Base-by-base conservation (phyloP, 2,888 invertebrate species). In the Leptopilina drosophilae region DNA sequence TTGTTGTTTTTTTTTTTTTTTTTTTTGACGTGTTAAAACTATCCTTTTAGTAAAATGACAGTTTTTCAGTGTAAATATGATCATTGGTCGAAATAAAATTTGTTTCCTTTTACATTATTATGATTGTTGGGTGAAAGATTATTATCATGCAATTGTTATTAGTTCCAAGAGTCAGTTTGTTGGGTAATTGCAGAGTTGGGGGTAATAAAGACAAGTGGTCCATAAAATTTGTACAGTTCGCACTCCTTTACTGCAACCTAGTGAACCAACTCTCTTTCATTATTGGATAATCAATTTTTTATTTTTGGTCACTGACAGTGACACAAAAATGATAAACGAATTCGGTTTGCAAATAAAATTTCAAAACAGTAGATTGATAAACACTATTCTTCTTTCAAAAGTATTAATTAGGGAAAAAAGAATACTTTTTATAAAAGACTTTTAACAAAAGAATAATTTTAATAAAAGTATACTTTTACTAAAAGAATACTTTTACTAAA, bases 141-240 rank as follows among this genome's bases (percentile, higher is more conserved):
- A 49, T 67, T 67, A 49, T 67, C 49, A 67, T 67, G 9, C 49
- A 67, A 67, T 67, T 67, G 67, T 46, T 67, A 7, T 67, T 67
- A 49, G 49, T 20, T 67, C 11, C 67, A 67, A 20, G 46, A 67
- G 20, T 67, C 67, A 67, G 46, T 67, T 33, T 49, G 67, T 49
- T 49, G 46, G 42, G 46, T 8, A 67, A 67, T 49, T 67, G 46
- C 20, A 67, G 67, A 49, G 67, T 49, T 67, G 67, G 20, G 49
- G 15, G 12, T 67, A 49, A 20, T 67, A 49, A 67, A 67, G 49
- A 53, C 26, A 69, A 69, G 49, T 53, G 49, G 69, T 14, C 69
- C 53, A 26, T 69, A 53, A 69, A 69, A 62, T 62, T 62, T 62
- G 49, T 69, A 14, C 49, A 9, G 3, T 53, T 26, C 26, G 53